Evolutionary conservation across 1,140 invertebrate genomes (phyloP), one percentile per base, ranked within the genome.

Genomic region (Sitobion miscanthi): DNA sequence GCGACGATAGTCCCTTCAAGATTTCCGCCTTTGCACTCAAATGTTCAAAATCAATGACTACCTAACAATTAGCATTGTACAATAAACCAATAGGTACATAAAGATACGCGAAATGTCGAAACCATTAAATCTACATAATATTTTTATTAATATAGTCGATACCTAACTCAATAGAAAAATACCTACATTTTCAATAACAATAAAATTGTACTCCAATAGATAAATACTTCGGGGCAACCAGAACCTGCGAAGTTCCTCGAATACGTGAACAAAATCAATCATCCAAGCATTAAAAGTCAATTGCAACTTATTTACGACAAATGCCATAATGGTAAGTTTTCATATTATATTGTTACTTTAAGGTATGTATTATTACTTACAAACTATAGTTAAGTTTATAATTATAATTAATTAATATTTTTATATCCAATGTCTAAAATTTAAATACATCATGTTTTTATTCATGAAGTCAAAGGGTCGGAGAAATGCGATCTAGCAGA

Each of bases 221-320:
- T 88, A n/a, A 52, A 88, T 23, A 11, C 6, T 35, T 8, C 69
- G 2, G 89, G 89, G 0, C 25, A 90, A 69, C 38, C 89, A 1
- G 54, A 20, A 30, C 54, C 38, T n/a, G 23, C 21, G 1, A 90
- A 90, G 20, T 90, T 69, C 54, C 54, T 69, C 0, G 89, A 90
- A 5, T 69, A 62, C 3, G 38, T 69, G 25, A 69, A 90, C 5
- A 30, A 8, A 8, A 45, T 90, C 25, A 45, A 90, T 21, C 17
- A 69, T 57, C 0, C 54, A 4, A 20, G 6, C 0, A 69, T 90
- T 45, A 90, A 90, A 14, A 30, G 38, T 20, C 38, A 90, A 47
- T 20, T 90, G 25, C 54, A 90, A 69, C 42, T 20, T 45, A 45
- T 90, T 90, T 69, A 90, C 25, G 89, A 90, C 14, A 90, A 90